phyloP scores from a whole-genome alignment of 2,113 vertebrate species.

The Baryphthengus martii region DNA sequence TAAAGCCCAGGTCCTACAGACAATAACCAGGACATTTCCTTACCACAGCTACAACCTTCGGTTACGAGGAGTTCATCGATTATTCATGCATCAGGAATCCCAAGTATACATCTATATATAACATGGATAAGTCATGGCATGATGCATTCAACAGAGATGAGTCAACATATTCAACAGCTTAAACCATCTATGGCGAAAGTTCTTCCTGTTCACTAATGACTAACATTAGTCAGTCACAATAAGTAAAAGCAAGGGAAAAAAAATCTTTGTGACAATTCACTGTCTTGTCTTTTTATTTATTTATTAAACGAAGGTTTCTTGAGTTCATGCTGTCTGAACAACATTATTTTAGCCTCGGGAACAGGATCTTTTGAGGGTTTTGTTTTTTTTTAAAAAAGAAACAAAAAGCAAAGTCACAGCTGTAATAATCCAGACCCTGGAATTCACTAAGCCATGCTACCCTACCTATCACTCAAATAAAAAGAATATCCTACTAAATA shows the following conservation, averaged over 20 bases:
- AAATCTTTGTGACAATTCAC: not conserved
- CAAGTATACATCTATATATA: not conserved
- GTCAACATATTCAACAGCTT: conserved; percentile 3
- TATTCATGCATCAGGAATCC: not conserved
- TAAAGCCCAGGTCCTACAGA: not conserved
- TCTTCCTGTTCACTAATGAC: not conserved
- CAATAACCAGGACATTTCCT: not conserved
- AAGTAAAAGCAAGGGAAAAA: not conserved
- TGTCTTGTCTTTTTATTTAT: not conserved
- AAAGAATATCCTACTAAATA: not conserved
- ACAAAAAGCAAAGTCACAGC: not conserved
- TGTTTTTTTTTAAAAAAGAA: not conserved
- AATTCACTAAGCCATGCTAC: not conserved
- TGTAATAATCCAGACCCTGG: not conserved
- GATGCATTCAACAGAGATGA: conserved; percentile 43
- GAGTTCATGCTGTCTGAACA: not conserved
- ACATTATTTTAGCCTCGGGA: not conserved
- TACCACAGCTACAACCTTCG: not conserved
- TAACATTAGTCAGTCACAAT: not conserved
- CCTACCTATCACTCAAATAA: not conserved
- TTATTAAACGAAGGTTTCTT: not conserved
- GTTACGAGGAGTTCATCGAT: not conserved
- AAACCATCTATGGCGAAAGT: not conserved
- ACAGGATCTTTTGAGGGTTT: not conserved
- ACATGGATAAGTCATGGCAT: not conserved